Percentiles rank a stretch among this genome's conserved stretches.
phyloP scores from a whole-genome alignment of 2,113 vertebrate genomes.

The Melanocharis versteri region DNA sequence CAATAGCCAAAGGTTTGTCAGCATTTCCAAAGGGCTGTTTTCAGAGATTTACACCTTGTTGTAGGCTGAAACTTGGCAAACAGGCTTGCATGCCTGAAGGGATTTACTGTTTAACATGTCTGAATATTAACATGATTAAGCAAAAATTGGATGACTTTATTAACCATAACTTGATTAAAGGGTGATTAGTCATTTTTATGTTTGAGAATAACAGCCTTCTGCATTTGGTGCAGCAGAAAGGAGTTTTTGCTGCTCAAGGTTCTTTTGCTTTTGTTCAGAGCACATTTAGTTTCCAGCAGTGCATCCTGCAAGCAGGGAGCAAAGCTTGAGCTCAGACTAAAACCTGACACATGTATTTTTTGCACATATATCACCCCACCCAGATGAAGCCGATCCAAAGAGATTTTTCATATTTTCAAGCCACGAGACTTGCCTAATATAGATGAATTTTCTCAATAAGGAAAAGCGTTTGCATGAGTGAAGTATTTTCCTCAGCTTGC shows the following conservation, averaged over 20 bases:
- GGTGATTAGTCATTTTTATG: constrained; percentile 54
- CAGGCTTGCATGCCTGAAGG: constrained; percentile 28
- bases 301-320: neutral
- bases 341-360: neutral
- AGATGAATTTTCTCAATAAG: neutral
- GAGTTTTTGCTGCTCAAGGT: neutral
- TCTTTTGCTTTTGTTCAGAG: neutral
- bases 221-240: neutral
- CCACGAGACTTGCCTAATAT: neutral
- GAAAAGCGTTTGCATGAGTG: accelerated
- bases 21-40: constrained; percentile 22
- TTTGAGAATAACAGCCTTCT: neutral
- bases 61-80: constrained; percentile 62
- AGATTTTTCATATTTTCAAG: neutral
- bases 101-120: constrained; percentile 56
- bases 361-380: neutral
- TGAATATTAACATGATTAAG: constrained; percentile 68
- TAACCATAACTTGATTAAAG: constrained; percentile 56
- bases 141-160: constrained; percentile 64
- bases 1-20: neutral
- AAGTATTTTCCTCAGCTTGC: neutral
- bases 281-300: neutral
- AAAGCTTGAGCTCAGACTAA: neutral
- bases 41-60: constrained; percentile 46
- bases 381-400: neutral